Evolutionary conservation across 2,888 invertebrate genomes (phyloP).

Genomic region (Rutpela maculata): DNA sequence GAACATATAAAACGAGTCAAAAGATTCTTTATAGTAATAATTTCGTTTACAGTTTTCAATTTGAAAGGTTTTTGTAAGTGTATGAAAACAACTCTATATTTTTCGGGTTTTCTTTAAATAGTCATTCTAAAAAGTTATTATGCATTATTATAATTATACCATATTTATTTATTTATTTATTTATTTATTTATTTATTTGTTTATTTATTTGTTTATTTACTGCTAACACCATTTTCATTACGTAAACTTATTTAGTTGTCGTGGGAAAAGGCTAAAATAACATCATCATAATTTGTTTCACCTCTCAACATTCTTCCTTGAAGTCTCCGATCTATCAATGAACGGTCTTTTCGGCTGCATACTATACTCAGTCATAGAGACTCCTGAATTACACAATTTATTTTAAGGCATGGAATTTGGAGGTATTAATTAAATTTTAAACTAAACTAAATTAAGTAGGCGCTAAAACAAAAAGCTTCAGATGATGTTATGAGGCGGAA

Average conservation of each 20-base stretch:
- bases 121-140: too few species aligned
- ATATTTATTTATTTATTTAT: too few species aligned
- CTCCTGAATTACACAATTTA: conserved; percentile 17
- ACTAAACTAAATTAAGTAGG: conserved; percentile 16
- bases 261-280: not conserved
- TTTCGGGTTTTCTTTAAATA: too few species aligned
- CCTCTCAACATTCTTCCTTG: not conserved
- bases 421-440: conserved; percentile 33
- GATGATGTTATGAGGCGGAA: conserved; percentile 18
- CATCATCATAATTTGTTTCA: conserved; percentile 3
- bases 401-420: not conserved
- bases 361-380: not conserved
- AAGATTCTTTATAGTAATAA: too few species aligned
- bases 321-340: not conserved
- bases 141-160: too few species aligned
- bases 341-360: not conserved
- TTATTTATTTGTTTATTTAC: too few species aligned
- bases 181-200: too few species aligned
- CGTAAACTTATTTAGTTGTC: not conserved
- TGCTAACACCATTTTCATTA: not conserved
- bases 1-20: too few species aligned
- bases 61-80: too few species aligned
- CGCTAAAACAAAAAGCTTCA: conserved; percentile 31
- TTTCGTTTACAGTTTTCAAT: too few species aligned
- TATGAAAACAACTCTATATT: too few species aligned